Base-by-base conservation (phyloP, 1,140 invertebrate species). In the Hyphantria cunea region DNA sequence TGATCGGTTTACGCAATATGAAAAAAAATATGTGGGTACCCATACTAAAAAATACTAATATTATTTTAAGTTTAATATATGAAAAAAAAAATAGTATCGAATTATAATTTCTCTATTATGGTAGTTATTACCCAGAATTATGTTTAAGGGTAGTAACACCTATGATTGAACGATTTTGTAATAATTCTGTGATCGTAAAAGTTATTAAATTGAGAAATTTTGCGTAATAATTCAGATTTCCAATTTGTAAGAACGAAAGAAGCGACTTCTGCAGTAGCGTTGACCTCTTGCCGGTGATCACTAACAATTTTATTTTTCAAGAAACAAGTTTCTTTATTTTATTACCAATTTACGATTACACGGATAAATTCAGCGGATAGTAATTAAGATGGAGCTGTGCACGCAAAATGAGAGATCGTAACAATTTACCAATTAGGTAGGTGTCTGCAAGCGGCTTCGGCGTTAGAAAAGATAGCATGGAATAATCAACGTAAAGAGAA, bases 271-370 rank as follows among this genome's bases (percentile, higher is more conserved):
- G 66, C 63, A 68, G 70, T 72, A 72, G 70, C 70, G 48, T 61
- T 66, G 62, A 65, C 60, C 66, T 66, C 53, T 54, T 33, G 13
- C 49, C 33, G 41, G 31, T 11, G 37, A 53, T 37, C 48, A 54
- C 42, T 55, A 45, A 37, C 34, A 39, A 51, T 52, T 10, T 33
- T 47, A 39, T 44, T 61, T 45, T 14, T 50, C 32, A 48, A 33
- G 37, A n/a, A 48, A 47, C 41, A 45, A 62, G 59, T 62, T 70
- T 59, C 53, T 66, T 72, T 56, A 56, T 60, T 72, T 71, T 71
- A 71, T 63, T 48, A 60, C 13, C 66, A 68, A 66, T 74, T 74
- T 71, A 47, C 63, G 68, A 68, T 68, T 74, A 68, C 68, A 71
- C 42, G 63, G 63, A 45, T 58, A 52, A 74, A 68, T 67, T 64